Percentiles rank a stretch among this genome's conserved stretches.
phyloP scores from a whole-genome alignment of 2,113 vertebrate species.

The Pseudopipra pipra region DNA sequence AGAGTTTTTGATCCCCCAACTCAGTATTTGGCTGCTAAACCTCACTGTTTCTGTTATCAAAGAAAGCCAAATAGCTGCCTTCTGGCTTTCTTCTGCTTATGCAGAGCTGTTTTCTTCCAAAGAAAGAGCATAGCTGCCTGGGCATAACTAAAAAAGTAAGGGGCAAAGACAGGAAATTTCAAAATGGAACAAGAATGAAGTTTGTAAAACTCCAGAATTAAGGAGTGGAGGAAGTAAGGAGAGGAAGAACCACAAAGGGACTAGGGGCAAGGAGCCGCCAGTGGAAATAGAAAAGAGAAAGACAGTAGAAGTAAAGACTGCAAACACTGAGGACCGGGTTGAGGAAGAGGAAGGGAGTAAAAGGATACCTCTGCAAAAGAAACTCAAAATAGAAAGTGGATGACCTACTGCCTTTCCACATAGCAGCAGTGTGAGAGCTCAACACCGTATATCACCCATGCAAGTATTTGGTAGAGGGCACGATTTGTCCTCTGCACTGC shows the following conservation, averaged over 20 bases:
- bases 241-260: not conserved
- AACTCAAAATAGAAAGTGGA: conserved; percentile 11
- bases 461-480: not conserved
- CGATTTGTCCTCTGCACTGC: not conserved
- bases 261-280: not conserved
- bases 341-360: conserved; percentile 21
- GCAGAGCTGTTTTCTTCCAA: not conserved
- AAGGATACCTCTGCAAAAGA: conserved; percentile 23
- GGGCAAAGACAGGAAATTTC: not conserved
- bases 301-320: not conserved
- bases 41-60: not conserved
- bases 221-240: rapidly evolving
- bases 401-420: not conserved
- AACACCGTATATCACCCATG: not conserved
- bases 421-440: not conserved
- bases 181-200: not conserved
- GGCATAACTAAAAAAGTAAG: not conserved
- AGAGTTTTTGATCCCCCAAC: not conserved
- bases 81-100: not conserved
- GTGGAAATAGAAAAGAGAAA: not conserved
- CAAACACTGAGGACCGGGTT: not conserved
- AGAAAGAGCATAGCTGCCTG: not conserved
- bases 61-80: not conserved
- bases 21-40: not conserved
- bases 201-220: not conserved